Evolutionary conservation across 1,140 invertebrate species (phyloP), one percentile per base, ranked within the genome.

Genomic region (Drosophila willistoni): DNA sequence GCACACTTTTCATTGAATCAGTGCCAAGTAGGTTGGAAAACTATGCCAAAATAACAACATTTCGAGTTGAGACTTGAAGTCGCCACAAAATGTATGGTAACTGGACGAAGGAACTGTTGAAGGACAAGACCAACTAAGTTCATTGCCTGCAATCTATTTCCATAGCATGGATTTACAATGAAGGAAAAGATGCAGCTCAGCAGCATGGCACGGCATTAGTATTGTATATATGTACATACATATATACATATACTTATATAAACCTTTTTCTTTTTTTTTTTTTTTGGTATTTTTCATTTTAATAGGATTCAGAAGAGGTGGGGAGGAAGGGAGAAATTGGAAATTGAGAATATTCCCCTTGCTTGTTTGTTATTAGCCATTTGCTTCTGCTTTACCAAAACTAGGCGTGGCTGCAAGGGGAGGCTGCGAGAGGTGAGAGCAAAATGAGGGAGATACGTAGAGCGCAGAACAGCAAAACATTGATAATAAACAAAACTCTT

Each of bases 401-500:
- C 44, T 51, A 10, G 44, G 9, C 12, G 36, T 22, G 19, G 44
- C 17, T 51, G 44, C 17, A 47, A 19, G 7, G 14, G 14, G 29
- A 29, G 29, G 29, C 29, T 29, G 29, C 29, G 12, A 19, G 44
- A 47, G 7, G 44, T 7, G 17, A 9, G 2, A 17, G n/a, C 1
- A 47, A 14, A 14, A 6, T 4, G 2, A 17, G n/a, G n/a, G 42
- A 1, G 4, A 44, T 14, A 47, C 29, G 7, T 29, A 17, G 13
- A 47, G 9, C 17, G 44, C 12, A 39, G 36, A 22, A 19, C 57
- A 71, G 75, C 83, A 82, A 57, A 68, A 77, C 68, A 82, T 82
- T 86, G 79, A 86, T 79, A 12, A 51, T 51, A 51, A 86, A 86
- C 79, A 79, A 86, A 75, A 81, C 61, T 79, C 76, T 71, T 86